Conservation (phyloP, 2,113 vertebrate species). For the Nycticorax nycticorax region DNA sequence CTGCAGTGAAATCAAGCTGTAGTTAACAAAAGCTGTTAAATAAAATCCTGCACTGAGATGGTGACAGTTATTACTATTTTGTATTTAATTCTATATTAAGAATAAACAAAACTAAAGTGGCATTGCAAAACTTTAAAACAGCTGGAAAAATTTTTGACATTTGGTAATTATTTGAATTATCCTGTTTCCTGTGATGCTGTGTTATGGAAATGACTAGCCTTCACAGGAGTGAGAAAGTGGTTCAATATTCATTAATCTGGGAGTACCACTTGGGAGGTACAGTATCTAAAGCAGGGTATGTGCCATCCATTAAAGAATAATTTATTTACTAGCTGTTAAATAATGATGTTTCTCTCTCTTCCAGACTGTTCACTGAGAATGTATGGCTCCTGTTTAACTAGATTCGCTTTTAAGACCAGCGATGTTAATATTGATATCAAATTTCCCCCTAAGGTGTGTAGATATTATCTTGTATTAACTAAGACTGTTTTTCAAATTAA, state of each 20-base stretch:
- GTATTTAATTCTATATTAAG: not conserved
- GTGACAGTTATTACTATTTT: not conserved
- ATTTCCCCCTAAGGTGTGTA: slow-evolving; percentile 88
- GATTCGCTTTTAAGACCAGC: slow-evolving; percentile 94
- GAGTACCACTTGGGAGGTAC: not conserved
- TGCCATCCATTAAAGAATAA: not conserved
- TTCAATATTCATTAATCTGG: not conserved
- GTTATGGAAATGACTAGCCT: not conserved
- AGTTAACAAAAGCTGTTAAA: not conserved
- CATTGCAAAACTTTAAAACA: not conserved
- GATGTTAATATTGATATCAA: slow-evolving; percentile 96
- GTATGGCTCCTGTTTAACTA: slow-evolving; percentile 93
- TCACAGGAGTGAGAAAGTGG: not conserved
- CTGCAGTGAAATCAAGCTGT: not conserved
- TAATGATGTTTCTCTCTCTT: slow-evolving; percentile 54
- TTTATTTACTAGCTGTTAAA: not conserved
- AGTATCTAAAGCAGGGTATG: not conserved
- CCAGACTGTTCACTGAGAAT: slow-evolving; percentile 90
- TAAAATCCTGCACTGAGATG: not conserved
- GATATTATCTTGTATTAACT: not conserved
- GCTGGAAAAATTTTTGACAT: not conserved
- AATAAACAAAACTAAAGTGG: not conserved
- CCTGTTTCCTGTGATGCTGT: not conserved
- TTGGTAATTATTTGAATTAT: not conserved
- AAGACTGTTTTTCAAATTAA: not conserved